These are phyloP conservation scores for Phengaris alcon DNA, from an alignment of 2,888 invertebrate species.

Conservation along the genomic window DNA sequence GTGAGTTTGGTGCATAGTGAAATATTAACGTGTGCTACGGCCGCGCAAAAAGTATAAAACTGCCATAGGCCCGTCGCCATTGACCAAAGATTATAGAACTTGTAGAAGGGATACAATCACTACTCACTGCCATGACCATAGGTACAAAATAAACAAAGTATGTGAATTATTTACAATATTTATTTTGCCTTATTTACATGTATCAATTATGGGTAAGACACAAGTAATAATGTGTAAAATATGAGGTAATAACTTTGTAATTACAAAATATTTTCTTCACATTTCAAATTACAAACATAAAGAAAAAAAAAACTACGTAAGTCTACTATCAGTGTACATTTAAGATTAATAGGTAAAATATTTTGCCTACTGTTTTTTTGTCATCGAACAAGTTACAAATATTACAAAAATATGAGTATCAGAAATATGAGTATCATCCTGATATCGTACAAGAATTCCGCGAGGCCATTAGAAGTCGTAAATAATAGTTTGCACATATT, in stretches of 20 bases:
- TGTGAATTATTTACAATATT: neutral
- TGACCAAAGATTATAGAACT: slow-evolving; percentile 59
- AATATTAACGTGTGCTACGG: slow-evolving; percentile 76
- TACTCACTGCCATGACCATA: too few relatives aligned
- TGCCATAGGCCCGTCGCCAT: slow-evolving; percentile 74
- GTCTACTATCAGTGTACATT: too few relatives aligned
- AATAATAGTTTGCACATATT: slow-evolving; percentile 34
- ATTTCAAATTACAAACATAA: too few relatives aligned
- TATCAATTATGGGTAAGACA: too few relatives aligned
- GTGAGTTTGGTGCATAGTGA: slow-evolving; percentile 73
- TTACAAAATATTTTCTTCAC: too few relatives aligned
- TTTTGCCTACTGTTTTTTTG: too few relatives aligned
- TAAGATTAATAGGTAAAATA: too few relatives aligned
- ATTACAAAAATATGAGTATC: neutral
- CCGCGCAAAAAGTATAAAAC: slow-evolving; percentile 76
- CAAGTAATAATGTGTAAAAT: too few relatives aligned
- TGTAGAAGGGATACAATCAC: neutral
- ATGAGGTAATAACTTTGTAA: too few relatives aligned
- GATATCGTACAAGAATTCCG: neutral
- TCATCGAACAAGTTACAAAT: neutral
- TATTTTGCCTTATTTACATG: neutral
- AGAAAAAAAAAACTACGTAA: too few relatives aligned
- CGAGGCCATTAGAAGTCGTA: slow-evolving; percentile 18
- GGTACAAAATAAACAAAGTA: neutral
- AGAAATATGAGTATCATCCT: too few relatives aligned